Evolutionary conservation across 2,888 invertebrate genomes (phyloP), one percentile per base, ranked within the genome.

Genomic region (Hirtodrosophila histrioides): DNA sequence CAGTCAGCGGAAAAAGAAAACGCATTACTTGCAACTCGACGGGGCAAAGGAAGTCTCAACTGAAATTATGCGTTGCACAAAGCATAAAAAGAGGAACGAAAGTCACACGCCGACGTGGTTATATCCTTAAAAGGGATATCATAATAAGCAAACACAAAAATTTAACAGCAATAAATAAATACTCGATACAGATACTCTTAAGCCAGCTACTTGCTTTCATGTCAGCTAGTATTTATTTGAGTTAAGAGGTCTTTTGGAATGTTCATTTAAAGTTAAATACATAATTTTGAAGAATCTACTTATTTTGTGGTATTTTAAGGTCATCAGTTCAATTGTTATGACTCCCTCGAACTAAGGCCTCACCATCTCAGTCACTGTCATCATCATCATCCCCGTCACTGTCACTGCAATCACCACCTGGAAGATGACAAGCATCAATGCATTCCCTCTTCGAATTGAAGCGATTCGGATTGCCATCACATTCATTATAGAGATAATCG

Each of bases 381-480:
- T 73, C 60, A 10, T 69, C 6, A 4, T 57, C 37, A 0, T 62
- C 46, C 1, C 36, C 12, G 3, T 54, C 58, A 0, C 60, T 69
- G 17, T 17, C 17, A n/a, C n/a, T n/a, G 17, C 17, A 17, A 53
- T 31, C 12, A 56, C 5, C 3, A 80, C 77, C 9, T 8, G 31
- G 31, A 3, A 31, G 0, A 4, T 56, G 46, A 17, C 80, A 80
- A 0, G 61, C 64, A 0, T 46, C 7, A 35, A 86, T 40, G 58
- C 80, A 80, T 8, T 86, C 86, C 0, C 49, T 33, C 24, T 67
- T 56, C 0, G 77, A 62, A 4, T 50, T 41, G 17, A 80, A 80
- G 0, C 80, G 80, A 60, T 80, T 80, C 0, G 80, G 86, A 64
- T 80, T 80, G 0, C 80, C 80, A 1, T 84, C 80, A 33, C 80